Percentiles rank a stretch among this genome's conserved stretches.
phyloP scores from a whole-genome alignment of 2,888 invertebrate genomes.

The Allophyes oxyacanthae region DNA sequence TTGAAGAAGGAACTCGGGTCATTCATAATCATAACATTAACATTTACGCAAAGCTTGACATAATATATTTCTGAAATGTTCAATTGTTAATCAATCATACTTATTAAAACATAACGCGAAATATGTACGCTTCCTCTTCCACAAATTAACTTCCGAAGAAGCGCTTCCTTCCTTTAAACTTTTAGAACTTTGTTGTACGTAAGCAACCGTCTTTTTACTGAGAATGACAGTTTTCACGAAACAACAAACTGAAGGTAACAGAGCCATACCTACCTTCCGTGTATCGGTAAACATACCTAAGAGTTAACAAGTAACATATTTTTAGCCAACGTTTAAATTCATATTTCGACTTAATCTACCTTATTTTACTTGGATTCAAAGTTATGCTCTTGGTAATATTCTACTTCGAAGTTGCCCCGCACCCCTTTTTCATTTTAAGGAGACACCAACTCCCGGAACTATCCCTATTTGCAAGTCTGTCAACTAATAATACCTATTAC shows the following conservation, averaged over 20 bases:
- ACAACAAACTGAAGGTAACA: conserved; percentile 9
- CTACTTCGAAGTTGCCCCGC: conserved; percentile 11
- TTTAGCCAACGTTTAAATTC: conserved; percentile 30
- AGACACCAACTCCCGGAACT: conserved; percentile 17
- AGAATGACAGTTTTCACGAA: conserved; percentile 17
- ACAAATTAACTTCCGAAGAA: conserved; percentile 48
- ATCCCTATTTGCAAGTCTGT: conserved; percentile 22
- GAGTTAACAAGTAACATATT: conserved; percentile 25
- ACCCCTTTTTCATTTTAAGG: conserved; percentile 34
- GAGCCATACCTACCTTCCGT: not conserved
- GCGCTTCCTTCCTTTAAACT: conserved; percentile 39
- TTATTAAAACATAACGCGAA: conserved; percentile 27
- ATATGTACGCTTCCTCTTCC: conserved; percentile 42
- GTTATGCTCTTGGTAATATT: conserved; percentile 29
- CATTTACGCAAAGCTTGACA: conserved; percentile 36
- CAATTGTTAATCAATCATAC: conserved; percentile 46
- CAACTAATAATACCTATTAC: conserved; percentile 44
- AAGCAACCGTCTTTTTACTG: conserved; percentile 21
- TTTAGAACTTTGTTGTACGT: conserved; percentile 40
- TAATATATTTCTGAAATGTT: conserved; percentile 27
- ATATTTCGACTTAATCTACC: conserved; percentile 30
- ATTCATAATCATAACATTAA: conserved; percentile 56
- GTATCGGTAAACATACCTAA: too few relatives aligned
- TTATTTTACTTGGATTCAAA: conserved; percentile 33
- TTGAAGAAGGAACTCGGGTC: conserved; percentile 64